Evolutionary conservation across 2,797 vertebrate genomes (phyloP).

Genomic region (Rhyacichthys aspro): DNA sequence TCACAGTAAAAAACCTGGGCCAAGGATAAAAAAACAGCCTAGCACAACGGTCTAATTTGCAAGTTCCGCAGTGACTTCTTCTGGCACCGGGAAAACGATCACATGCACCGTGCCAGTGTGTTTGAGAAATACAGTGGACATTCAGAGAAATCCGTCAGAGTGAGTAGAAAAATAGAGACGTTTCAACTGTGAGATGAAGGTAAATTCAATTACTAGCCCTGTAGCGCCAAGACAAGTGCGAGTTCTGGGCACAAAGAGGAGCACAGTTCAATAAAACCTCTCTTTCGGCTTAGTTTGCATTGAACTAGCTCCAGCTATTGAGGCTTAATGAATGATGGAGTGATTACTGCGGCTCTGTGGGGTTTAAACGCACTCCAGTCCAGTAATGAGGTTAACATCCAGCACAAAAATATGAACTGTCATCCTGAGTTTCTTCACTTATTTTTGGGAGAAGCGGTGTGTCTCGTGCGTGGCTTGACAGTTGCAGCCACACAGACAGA

Average conservation of each 20-base stretch:
- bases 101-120: conserved; percentile 40
- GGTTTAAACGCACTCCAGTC: conserved; percentile 1
- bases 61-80: conserved; percentile 64
- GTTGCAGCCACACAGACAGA: conserved; percentile 43
- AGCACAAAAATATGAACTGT: not conserved
- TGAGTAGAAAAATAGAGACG: not conserved
- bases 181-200: conserved; percentile 19
- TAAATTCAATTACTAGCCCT: conserved; percentile 11
- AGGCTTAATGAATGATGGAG: conserved; percentile 22
- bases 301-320: conserved; percentile 37
- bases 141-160: conserved; percentile 15
- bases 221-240: conserved; percentile 11
- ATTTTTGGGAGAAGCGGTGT: conserved; percentile 1
- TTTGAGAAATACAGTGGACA: conserved; percentile 35
- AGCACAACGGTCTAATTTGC: conserved; percentile 75
- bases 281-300: conserved; percentile 37
- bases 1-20: conserved; percentile 62
- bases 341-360: not conserved
- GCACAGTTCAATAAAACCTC: conserved; percentile 27
- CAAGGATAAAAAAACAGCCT: conserved; percentile 63
- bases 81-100: conserved; percentile 40
- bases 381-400: not conserved
- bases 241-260: conserved; percentile 30
- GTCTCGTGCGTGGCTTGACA: conserved; percentile 34
- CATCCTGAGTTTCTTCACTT: conserved; percentile 1